Base-by-base conservation (phyloP, 1,140 invertebrate genomes). In the Ips typographus region DNA sequence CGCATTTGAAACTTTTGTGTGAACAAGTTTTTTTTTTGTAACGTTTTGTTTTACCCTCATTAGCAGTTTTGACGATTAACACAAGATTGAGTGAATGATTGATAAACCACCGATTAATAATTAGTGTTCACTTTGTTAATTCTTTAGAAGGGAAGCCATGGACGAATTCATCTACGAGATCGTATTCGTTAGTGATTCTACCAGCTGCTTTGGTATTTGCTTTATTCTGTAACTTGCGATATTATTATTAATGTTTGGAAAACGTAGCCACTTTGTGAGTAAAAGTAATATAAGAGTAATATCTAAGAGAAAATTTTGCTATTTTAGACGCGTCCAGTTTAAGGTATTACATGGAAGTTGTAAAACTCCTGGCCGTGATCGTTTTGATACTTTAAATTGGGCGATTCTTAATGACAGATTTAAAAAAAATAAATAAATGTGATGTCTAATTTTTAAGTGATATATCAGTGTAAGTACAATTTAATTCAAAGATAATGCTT, bases 71-170 rank as follows among this genome's bases (percentile, higher is more conserved):
- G 47, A 49, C 22, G 22, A 22, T 22, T 22, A 22, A 22, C 22
- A 22, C 22, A 22, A 22, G 44, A 6, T 49, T 49, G 44, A 8
- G 44, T 8, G 44, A 3, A 49, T 49, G 44, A 49, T 6, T 8
- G 44, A 49, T 49, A 22, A 22, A 49, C 7, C 6, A 49, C 44
- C 44, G 22, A 49, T 49, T 49, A 49, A 49, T 22, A 8, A 49
- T 8, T 49, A 49, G 22, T 6, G 44, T 49, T 49, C 44, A 6
- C 7, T 49, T 49, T 49, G 22, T 65, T 42, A 58, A 58, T 66
- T 66, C 64, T 66, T 58, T 49, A 66, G 64, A 66, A 66, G 64
- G 64, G 38, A 66, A 58, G 7, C 64, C 64, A 37, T 66, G 64
- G 64, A 63, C 61, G 61, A 66, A 58, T n/a, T 66, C 64, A 58